Percentiles rank a stretch among this genome's conserved stretches.
Conservation (phyloP, 2,888 invertebrate genomes). For the Ectemnius cavifrons region DNA sequence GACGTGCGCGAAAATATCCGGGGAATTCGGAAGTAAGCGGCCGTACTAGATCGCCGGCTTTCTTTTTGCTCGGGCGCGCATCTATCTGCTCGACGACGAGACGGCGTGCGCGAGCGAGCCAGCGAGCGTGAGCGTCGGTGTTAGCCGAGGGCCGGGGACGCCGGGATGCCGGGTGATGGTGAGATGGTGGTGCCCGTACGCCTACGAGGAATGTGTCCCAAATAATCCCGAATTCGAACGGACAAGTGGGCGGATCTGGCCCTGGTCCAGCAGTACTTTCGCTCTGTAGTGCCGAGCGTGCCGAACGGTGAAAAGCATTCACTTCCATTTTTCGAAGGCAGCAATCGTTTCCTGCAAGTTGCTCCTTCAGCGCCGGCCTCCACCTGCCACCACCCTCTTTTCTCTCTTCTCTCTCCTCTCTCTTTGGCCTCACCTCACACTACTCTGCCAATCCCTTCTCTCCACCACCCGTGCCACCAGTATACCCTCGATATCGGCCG, state of each 20-base stretch:
- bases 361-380: slow-evolving; percentile 38
- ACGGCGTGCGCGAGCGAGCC: too few species aligned
- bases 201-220: slow-evolving; percentile 69
- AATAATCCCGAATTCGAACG: slow-evolving; percentile 71
- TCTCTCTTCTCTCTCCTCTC: too few species aligned
- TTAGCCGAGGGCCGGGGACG: slow-evolving; percentile 48
- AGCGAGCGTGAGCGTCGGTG: slow-evolving; percentile 35
- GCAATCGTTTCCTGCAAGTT: slow-evolving; percentile 43
- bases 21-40: slow-evolving; percentile 70
- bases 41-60: slow-evolving; percentile 29
- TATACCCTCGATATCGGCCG: too few species aligned
- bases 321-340: slow-evolving; percentile 53
- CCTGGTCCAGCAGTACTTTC: slow-evolving; percentile 70
- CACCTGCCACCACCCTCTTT: neutral
- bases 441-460: too few species aligned
- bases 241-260: slow-evolving; percentile 73
- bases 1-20: slow-evolving; percentile 67
- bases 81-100: too few species aligned
- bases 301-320: slow-evolving; percentile 68
- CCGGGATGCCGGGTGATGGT: too few species aligned
- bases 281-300: slow-evolving; percentile 56
- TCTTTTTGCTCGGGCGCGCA: neutral
- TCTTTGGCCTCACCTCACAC: too few species aligned
- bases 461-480: too few species aligned
- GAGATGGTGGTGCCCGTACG: slow-evolving; percentile 43